These are phyloP conservation scores for Tigriopus californicus DNA, from an alignment of 2,888 invertebrate genomes.

Conservation along the genomic window DNA sequence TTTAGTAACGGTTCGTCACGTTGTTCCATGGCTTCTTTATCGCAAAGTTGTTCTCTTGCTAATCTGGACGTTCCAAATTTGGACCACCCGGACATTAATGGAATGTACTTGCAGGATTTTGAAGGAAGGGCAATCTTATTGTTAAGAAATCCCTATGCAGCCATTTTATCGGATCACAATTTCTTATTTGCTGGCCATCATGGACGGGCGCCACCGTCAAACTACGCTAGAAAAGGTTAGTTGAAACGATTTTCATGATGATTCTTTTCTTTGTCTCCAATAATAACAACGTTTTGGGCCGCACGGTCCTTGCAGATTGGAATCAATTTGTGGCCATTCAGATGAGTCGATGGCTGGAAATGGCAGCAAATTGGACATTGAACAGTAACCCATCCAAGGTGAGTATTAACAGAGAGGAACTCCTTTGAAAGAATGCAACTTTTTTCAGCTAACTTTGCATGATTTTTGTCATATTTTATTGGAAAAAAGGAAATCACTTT, in stretches of 20 bases:
- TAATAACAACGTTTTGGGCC: no score
- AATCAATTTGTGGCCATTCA: constrained; percentile 21
- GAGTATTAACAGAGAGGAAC: not conserved
- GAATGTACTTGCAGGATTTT: constrained; percentile 18
- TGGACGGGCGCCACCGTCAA: not conserved
- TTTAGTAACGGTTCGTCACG: no score
- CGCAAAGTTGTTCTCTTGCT: no score
- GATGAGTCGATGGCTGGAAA: constrained; percentile 21
- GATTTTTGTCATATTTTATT: no score
- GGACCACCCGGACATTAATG: no score
- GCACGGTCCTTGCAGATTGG: no score
- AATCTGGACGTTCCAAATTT: no score
- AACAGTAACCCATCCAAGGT: constrained; percentile 18
- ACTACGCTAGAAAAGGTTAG: not conserved
- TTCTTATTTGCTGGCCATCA: constrained; percentile 25
- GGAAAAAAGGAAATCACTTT: no score
- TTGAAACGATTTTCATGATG: not conserved
- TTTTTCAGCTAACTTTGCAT: no score
- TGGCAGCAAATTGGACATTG: constrained; percentile 22
- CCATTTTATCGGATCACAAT: constrained; percentile 25
- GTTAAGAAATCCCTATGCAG: constrained; percentile 26
- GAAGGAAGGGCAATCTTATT: constrained; percentile 22
- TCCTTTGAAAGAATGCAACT: no score
- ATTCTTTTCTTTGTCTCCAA: no score
- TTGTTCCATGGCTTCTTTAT: no score